A percentile compares a stretch with the other conserved stretches of the same genome.
Evolutionary conservation across 2,797 vertebrate species (phyloP).

Genomic region (Acanthopagrus latus): DNA sequence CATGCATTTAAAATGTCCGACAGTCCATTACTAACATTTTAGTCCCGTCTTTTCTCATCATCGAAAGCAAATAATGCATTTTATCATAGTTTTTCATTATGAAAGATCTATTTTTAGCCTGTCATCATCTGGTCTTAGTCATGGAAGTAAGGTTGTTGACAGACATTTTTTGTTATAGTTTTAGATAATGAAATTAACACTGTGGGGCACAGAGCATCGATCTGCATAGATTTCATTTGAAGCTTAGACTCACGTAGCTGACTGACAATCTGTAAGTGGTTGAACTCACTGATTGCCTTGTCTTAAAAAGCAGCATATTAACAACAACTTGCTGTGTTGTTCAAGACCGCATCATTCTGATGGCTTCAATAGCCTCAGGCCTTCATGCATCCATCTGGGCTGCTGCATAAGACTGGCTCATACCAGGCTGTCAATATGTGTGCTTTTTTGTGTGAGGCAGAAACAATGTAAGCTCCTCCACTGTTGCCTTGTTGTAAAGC

Average conservation of each 20-base stretch:
- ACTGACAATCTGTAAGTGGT: slow-evolving; percentile 1
- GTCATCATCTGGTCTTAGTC: no score
- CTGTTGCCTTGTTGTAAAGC: not conserved
- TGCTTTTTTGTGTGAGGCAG: slow-evolving; percentile 10
- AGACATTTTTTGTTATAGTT: no score
- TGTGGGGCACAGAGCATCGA: not conserved
- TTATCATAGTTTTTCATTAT: no score
- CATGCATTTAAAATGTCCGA: no score
- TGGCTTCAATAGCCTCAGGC: slow-evolving; percentile 37
- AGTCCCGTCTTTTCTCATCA: no score
- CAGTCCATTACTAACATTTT: no score
- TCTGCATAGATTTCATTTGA: not conserved
- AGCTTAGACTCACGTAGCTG: not conserved
- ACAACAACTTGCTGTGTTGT: slow-evolving; percentile 39
- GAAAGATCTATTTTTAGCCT: no score
- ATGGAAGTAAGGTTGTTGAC: no score
- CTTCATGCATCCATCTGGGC: slow-evolving; percentile 42
- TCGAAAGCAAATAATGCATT: no score
- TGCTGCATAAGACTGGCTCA: slow-evolving; percentile 34
- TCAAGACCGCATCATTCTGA: slow-evolving; percentile 29
- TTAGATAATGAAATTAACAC: no score
- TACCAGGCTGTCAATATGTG: slow-evolving; percentile 32
- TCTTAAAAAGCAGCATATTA: slow-evolving; percentile 16
- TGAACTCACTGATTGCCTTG: slow-evolving; percentile 22
- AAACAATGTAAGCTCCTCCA: not conserved